Evolutionary conservation across 2,888 invertebrate species (phyloP).

Genomic region (Hermaeophaga mercurialis): DNA sequence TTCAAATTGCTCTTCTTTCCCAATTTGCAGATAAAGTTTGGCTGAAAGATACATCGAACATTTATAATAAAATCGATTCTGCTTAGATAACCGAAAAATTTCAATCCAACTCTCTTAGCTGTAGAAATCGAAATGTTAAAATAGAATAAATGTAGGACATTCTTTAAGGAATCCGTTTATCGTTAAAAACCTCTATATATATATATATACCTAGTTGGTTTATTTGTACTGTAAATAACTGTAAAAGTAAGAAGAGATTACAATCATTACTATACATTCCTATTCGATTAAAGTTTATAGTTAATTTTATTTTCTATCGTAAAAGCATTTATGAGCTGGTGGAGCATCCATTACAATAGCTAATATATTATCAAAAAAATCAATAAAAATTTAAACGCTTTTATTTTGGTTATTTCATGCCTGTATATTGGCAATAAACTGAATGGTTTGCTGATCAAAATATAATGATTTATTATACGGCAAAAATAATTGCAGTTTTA

Average conservation of each 20-base stretch:
- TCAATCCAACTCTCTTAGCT: too few species aligned
- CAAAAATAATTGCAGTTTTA: slow-evolving; percentile 26
- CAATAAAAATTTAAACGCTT: slow-evolving; percentile 25
- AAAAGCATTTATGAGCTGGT: slow-evolving; percentile 22
- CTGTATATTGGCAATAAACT: slow-evolving; percentile 24
- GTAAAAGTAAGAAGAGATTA: slow-evolving; percentile 19
- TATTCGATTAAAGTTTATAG: slow-evolving; percentile 25
- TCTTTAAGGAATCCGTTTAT: too few species aligned
- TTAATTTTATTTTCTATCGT: slow-evolving; percentile 28
- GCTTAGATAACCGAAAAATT: too few species aligned
- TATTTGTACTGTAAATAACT: slow-evolving; percentile 15
- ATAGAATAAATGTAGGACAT: too few species aligned
- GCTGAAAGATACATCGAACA: too few species aligned
- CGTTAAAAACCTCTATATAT: too few species aligned
- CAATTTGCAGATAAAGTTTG: too few species aligned
- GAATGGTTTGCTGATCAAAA: slow-evolving; percentile 27
- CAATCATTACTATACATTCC: slow-evolving; percentile 19
- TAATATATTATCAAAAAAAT: slow-evolving; percentile 25
- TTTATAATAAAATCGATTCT: too few species aligned
- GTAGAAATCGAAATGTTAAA: too few species aligned
- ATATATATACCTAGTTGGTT: too few species aligned
- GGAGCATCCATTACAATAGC: slow-evolving; percentile 26
- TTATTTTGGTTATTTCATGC: slow-evolving; percentile 28
- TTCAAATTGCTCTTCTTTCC: too few species aligned
- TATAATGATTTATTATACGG: slow-evolving; percentile 24